phyloP scores from a whole-genome alignment of 2,113 vertebrate genomes.

The Neomonachus schauinslandi region DNA sequence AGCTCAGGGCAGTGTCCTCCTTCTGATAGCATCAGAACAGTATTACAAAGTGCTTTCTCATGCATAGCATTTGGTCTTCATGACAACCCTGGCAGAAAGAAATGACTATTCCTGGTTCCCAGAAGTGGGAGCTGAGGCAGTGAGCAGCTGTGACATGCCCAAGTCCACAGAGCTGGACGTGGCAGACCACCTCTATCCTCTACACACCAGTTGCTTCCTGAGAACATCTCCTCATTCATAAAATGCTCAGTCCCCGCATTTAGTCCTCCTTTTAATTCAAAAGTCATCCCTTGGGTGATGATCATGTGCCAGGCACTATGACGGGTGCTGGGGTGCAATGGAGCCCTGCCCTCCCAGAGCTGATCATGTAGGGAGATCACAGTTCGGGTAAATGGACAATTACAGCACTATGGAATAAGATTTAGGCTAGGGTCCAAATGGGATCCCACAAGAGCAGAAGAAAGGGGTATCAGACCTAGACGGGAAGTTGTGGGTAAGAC shows the following conservation, averaged over 20 bases:
- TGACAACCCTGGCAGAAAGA: neutral
- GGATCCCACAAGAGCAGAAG: neutral
- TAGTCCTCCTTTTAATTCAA: neutral
- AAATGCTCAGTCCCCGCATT: neutral
- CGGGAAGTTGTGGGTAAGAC: neutral
- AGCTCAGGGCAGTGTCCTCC: neutral
- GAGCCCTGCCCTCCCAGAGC: neutral
- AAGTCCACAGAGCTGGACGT: neutral
- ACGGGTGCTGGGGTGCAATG: neutral
- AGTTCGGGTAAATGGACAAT: neutral
- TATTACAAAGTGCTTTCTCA: neutral
- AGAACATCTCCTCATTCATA: neutral
- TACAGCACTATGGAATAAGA: too few species aligned
- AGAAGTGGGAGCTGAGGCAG: neutral
- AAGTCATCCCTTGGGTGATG: neutral
- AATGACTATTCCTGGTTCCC: neutral
- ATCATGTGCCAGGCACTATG: neutral
- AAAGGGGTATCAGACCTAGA: neutral
- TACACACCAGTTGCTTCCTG: neutral
- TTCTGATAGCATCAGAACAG: fast-evolving
- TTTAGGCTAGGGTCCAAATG: neutral
- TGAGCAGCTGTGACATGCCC: neutral
- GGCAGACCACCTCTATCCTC: neutral
- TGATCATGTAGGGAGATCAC: neutral
- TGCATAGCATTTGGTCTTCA: neutral